Percentiles rank a stretch among this genome's conserved stretches.
Conservation (phyloP, 2,113 vertebrate genomes). For the Oreochromis aureus region DNA sequence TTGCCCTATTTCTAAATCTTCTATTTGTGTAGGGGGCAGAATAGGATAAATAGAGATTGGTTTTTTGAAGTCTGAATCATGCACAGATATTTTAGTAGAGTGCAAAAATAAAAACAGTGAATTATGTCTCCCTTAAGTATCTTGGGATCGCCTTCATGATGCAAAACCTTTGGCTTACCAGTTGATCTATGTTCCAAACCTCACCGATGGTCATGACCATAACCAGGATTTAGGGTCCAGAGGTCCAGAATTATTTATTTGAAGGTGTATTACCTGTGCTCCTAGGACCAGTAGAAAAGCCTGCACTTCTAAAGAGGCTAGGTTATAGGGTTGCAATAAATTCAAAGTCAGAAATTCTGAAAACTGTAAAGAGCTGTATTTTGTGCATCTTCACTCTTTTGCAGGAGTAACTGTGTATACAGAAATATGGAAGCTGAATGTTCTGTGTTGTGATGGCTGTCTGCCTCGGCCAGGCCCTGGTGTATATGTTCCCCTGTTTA, state of each 20-base stretch:
- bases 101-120: neutral
- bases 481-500: neutral
- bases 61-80: neutral
- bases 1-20: neutral
- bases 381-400: neutral
- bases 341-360: neutral
- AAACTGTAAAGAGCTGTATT: neutral
- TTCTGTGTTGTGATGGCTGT: neutral
- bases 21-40: neutral
- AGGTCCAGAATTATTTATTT: neutral
- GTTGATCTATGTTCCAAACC: neutral
- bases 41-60: neutral
- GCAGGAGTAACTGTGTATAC: neutral
- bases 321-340: neutral
- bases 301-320: neutral
- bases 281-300: neutral
- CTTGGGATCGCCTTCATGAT: neutral
- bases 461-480: neutral
- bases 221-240: neutral
- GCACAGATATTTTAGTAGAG: neutral
- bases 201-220: fast-evolving
- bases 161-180: neutral
- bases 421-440: neutral
- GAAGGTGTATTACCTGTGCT: neutral
- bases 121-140: neutral